Conservation (phyloP, 1,140 invertebrate species). For the Drosophila bocqueti region DNA sequence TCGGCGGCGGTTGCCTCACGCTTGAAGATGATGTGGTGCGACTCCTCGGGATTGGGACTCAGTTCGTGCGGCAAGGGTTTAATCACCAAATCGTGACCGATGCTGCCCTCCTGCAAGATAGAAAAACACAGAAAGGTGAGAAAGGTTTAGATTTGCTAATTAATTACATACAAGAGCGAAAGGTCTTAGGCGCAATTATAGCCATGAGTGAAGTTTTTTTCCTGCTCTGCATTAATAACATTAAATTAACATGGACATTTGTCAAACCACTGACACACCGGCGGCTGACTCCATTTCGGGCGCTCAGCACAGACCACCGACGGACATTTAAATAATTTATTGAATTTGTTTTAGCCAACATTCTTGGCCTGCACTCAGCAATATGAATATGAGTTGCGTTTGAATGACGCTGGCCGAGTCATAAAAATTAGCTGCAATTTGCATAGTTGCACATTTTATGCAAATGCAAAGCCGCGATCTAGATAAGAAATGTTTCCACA, state of each 20-base stretch:
- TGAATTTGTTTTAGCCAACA: conserved; percentile 41
- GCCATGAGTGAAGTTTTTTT: background rate
- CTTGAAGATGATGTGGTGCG: conserved; percentile 89
- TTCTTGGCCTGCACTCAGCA: conserved; percentile 32
- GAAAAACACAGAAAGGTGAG: background rate
- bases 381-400: conserved; percentile 61
- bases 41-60: conserved; percentile 84
- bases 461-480: conserved; percentile 63
- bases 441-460: conserved; percentile 79
- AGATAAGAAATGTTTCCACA: conserved; percentile 62
- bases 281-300: conserved; percentile 44
- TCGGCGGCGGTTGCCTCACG: conserved; percentile 85
- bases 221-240: conserved; percentile 10
- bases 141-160: conserved; percentile 1
- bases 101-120: conserved; percentile 93
- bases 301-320: conserved; percentile 13
- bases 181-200: background rate
- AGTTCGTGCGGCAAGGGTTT: conserved; percentile 90
- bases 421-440: conserved; percentile 80
- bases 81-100: conserved; percentile 94
- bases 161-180: conserved; percentile 8
- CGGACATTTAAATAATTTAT: conserved; percentile 54
- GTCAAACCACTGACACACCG: conserved; percentile 49
- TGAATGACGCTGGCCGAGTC: conserved; percentile 60
- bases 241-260: conserved; percentile 49